Evolutionary conservation across 2,888 invertebrate genomes (phyloP).

Genomic region (Poecilobothrus nobilitatus): DNA sequence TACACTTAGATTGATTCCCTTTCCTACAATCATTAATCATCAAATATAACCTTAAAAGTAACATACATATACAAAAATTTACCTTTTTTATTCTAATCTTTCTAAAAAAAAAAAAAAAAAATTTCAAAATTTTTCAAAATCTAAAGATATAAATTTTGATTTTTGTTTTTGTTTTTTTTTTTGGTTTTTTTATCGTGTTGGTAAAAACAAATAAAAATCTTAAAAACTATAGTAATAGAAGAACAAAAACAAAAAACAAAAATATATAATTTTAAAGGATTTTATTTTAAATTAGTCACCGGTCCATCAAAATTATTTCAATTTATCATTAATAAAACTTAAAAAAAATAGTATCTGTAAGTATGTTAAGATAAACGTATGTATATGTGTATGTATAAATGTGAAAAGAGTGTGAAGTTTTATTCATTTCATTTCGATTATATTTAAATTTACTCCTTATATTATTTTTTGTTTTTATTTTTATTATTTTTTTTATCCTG

Average conservation of each 20-base stretch:
- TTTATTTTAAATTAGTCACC: slow-evolving; percentile 1
- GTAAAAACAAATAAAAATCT: background rate
- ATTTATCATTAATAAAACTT: background rate
- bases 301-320: slow-evolving; percentile 1
- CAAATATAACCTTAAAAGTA: background rate
- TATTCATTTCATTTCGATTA: no score
- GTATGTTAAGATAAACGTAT: background rate
- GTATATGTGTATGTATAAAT: background rate
- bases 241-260: background rate
- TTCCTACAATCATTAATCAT: background rate
- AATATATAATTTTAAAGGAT: background rate
- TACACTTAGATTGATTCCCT: background rate
- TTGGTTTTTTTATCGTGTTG: no score
- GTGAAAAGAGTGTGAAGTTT: no score
- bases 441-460: no score
- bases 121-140: background rate
- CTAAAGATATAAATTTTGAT: background rate
- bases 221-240: no score
- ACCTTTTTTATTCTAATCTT: no score
- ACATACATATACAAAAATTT: no score
- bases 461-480: no score
- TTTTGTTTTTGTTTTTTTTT: no score
- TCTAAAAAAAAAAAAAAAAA: background rate
- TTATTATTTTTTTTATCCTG: no score
- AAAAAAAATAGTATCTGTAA: background rate